These are phyloP conservation scores for Coenonympha arcania DNA, from an alignment of 2,888 invertebrate genomes.

Conservation along the genomic window DNA sequence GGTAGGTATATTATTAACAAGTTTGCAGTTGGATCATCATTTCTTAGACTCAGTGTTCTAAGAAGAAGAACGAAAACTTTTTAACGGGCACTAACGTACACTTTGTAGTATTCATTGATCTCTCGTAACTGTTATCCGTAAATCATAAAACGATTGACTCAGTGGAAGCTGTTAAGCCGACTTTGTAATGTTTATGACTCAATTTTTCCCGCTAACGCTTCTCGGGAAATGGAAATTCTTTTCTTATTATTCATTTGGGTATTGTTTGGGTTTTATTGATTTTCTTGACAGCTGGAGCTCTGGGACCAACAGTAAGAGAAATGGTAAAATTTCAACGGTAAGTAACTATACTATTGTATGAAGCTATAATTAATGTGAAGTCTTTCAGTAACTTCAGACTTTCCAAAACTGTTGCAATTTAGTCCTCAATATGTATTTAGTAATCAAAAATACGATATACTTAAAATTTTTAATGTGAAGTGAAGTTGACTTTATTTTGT, in stretches of 20 bases:
- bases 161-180: constrained; percentile 5
- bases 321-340: too few relatives aligned
- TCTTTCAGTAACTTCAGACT: too few relatives aligned
- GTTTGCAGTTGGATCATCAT: too few relatives aligned
- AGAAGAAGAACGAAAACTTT: background rate
- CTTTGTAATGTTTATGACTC: constrained; percentile 8
- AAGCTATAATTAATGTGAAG: too few relatives aligned
- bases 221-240: constrained; percentile 1
- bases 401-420: too few relatives aligned
- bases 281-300: background rate
- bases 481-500: too few relatives aligned
- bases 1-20: too few relatives aligned
- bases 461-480: too few relatives aligned
- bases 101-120: background rate
- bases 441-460: too few relatives aligned
- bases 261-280: background rate
- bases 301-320: background rate
- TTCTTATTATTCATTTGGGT: background rate
- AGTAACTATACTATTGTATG: too few relatives aligned
- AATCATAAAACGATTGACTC: constrained; percentile 13
- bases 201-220: constrained; percentile 1
- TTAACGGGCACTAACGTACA: background rate
- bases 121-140: constrained; percentile 5
- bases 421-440: too few relatives aligned
- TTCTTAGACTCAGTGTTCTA: too few relatives aligned